Evolutionary conservation across 2,113 vertebrate genomes (phyloP).

Genomic region (Hepsetus odoe): DNA sequence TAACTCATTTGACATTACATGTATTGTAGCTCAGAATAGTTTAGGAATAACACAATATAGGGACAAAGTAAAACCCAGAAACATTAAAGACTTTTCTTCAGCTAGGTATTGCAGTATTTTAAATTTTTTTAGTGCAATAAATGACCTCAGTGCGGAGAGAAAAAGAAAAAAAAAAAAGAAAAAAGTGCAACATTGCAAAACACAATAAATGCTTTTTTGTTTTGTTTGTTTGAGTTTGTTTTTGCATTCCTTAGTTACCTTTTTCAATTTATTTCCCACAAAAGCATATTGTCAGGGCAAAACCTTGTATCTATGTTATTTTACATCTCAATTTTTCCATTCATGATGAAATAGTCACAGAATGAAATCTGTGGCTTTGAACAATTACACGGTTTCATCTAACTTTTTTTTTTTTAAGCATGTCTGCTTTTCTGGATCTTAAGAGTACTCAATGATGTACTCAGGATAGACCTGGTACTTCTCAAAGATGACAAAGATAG

Average conservation of each 20-base stretch:
- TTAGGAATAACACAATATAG: neutral
- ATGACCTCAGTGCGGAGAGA: neutral
- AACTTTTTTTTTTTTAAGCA: no score
- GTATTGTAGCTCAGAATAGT: neutral
- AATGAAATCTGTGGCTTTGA: no score
- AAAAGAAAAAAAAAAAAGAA: no score
- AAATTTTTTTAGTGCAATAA: neutral
- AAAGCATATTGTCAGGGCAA: no score
- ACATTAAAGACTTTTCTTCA: neutral
- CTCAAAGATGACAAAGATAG: constrained; percentile 79
- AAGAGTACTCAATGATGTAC: constrained; percentile 69
- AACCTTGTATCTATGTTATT: neutral
- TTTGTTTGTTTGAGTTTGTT: neutral
- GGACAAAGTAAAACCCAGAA: neutral
- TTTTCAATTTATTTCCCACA: neutral
- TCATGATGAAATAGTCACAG: no score
- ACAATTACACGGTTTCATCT: no score
- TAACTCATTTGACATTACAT: neutral
- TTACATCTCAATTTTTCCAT: no score
- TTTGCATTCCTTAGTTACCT: neutral
- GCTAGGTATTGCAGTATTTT: neutral
- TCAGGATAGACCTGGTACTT: constrained; percentile 78
- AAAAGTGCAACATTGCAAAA: neutral
- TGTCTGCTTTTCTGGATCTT: no score
- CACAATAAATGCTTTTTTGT: neutral